Conservation (phyloP, 2,888 invertebrate species). For the Caradrina clavipalpis region DNA sequence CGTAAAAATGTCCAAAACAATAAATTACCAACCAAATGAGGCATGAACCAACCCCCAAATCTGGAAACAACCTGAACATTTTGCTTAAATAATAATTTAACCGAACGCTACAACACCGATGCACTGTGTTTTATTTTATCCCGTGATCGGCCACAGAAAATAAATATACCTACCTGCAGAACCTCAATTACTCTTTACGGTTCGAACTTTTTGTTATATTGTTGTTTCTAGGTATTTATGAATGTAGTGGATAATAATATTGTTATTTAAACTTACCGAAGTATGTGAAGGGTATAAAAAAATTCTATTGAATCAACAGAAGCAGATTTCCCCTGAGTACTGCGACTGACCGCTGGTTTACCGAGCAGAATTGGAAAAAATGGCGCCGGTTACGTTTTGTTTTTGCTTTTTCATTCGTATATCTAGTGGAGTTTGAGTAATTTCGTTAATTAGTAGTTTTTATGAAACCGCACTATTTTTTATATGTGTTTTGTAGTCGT, state of each 20-base stretch:
- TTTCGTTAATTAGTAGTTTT: conserved; percentile 56
- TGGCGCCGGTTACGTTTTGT: conserved; percentile 35
- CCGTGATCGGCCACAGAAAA: conserved; percentile 1
- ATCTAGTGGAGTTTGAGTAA: conserved; percentile 40
- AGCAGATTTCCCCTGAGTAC: conserved; percentile 84
- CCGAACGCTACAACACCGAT: conserved; percentile 5
- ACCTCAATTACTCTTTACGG: conserved; percentile 1
- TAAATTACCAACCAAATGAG: not conserved
- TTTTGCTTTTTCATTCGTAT: conserved; percentile 46
- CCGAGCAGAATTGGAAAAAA: conserved; percentile 78
- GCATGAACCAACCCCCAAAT: not conserved
- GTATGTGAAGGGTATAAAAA: conserved; percentile 74
- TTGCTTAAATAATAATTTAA: conserved; percentile 13
- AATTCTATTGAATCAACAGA: conserved; percentile 82
- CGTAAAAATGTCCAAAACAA: not conserved
- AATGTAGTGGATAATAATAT: conserved; percentile 70
- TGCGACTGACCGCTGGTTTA: conserved; percentile 78
- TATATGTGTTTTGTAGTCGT: not conserved
- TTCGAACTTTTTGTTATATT: conserved; percentile 1
- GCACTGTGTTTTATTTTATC: conserved; percentile 29
- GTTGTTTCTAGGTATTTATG: conserved; percentile 27
- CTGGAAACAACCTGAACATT: conserved; percentile 9
- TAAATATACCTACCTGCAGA: conserved; percentile 13
- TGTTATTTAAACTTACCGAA: conserved; percentile 75
- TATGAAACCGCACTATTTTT: conserved; percentile 1